A percentile compares a stretch with the other conserved stretches of the same genome.
phyloP scores from a whole-genome alignment of 2,797 vertebrate genomes.

The Tapera naevia region DNA sequence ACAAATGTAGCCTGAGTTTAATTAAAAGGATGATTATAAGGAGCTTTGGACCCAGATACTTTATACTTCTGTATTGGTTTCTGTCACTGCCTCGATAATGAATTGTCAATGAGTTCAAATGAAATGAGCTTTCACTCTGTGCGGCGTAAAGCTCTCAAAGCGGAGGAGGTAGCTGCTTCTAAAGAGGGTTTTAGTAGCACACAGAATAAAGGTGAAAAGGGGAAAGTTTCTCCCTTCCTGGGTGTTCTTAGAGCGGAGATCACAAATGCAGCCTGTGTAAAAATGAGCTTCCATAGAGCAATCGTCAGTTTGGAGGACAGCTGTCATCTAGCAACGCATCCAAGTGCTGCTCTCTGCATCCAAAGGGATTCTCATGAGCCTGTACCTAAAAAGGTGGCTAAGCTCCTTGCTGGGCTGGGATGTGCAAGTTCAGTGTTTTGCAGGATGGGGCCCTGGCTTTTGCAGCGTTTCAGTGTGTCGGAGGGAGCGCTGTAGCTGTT shows the following conservation, averaged over 20 bases:
- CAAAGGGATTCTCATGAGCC: neutral
- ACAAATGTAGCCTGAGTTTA: neutral
- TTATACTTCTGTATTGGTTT: constrained; percentile 20
- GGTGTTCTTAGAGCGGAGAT: neutral
- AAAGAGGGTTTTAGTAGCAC: neutral
- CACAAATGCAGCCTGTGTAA: neutral
- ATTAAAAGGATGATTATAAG: constrained; percentile 44
- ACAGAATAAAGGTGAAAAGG: neutral
- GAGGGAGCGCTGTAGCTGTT: neutral
- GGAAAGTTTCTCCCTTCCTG: neutral
- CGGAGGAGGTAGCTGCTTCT: neutral
- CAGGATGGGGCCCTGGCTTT: neutral
- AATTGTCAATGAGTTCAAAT: neutral
- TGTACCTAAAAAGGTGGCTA: neutral
- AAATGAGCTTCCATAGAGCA: neutral
- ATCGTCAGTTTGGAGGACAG: accelerated
- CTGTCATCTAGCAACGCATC: neutral
- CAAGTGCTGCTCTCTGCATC: neutral
- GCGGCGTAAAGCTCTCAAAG: neutral
- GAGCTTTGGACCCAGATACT: neutral
- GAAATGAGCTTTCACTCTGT: neutral
- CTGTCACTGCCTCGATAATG: neutral
- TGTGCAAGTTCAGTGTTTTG: accelerated
- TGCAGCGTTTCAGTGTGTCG: accelerated
- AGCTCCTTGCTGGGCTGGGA: neutral